Evolutionary conservation across 2,113 vertebrate genomes (phyloP).

Genomic region (Dasyornis broadbenti): DNA sequence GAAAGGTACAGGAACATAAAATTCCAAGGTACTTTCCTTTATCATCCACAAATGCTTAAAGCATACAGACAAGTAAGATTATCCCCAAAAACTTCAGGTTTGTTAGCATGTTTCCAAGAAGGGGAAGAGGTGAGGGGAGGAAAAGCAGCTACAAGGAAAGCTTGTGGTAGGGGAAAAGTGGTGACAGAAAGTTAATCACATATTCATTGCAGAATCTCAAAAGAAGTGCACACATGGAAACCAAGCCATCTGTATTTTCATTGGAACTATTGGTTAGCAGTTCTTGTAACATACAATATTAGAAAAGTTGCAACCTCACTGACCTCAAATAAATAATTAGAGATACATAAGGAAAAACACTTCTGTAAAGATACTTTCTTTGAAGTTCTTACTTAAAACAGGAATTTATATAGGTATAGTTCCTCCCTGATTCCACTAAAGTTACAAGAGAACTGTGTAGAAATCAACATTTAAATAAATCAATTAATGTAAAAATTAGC

Average conservation of each 20-base stretch:
- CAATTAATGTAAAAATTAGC: neutral
- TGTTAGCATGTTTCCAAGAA: neutral
- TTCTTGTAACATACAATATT: neutral
- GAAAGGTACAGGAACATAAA: neutral
- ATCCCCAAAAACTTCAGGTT: neutral
- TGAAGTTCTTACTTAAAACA: neutral
- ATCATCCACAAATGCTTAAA: neutral
- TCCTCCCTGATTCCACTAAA: neutral
- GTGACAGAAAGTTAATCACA: constrained; percentile 31
- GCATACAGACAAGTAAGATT: neutral
- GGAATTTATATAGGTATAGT: neutral
- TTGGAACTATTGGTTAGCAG: neutral
- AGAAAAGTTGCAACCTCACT: neutral
- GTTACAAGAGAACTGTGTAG: neutral
- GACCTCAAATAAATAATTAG: neutral
- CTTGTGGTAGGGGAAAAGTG: neutral
- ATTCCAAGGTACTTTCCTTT: neutral
- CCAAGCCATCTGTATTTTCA: constrained; percentile 14
- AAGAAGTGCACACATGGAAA: neutral
- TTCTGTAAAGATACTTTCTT: neutral
- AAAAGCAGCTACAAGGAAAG: neutral
- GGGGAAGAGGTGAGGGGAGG: neutral
- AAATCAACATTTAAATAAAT: neutral
- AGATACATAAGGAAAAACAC: neutral
- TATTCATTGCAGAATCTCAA: neutral